These are phyloP conservation scores for Epinotia ramella DNA, from an alignment of 2,888 invertebrate genomes.

Conservation along the genomic window DNA sequence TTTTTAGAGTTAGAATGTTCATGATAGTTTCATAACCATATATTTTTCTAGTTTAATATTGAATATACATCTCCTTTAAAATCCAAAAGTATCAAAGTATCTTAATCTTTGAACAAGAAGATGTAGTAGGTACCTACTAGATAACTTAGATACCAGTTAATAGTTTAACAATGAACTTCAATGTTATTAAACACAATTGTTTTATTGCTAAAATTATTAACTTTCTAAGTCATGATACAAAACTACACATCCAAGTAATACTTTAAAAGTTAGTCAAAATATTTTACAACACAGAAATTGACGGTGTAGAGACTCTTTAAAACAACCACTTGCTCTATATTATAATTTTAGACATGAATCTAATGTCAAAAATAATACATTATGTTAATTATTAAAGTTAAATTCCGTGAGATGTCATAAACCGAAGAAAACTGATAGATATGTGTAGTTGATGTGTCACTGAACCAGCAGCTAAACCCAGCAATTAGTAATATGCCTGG, in stretches of 20 bases:
- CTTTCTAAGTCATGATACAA: slow-evolving; percentile 60
- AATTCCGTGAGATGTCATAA: neutral
- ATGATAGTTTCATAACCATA: neutral
- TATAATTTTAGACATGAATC: slow-evolving; percentile 71
- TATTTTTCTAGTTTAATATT: slow-evolving; percentile 23
- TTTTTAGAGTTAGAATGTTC: neutral
- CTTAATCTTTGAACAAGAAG: slow-evolving; percentile 10
- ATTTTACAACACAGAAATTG: slow-evolving; percentile 82
- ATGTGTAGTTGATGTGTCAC: slow-evolving; percentile 18
- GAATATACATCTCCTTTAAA: slow-evolving; percentile 18
- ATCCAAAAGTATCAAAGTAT: neutral
- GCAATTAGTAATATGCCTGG: neutral
- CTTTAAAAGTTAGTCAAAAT: slow-evolving; percentile 68
- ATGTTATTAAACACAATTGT: slow-evolving; percentile 25
- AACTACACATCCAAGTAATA: slow-evolving; percentile 70
- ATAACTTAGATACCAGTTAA: slow-evolving; percentile 16
- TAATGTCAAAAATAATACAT: slow-evolving; percentile 52
- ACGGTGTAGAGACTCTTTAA: slow-evolving; percentile 82
- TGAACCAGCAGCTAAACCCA: neutral
- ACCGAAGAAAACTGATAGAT: slow-evolving; percentile 6
- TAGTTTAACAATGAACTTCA: slow-evolving; percentile 9
- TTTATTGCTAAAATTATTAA: slow-evolving; percentile 49
- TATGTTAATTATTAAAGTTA: slow-evolving; percentile 26
- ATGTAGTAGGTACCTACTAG: neutral
- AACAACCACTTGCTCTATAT: slow-evolving; percentile 70